Evolutionary conservation across 2,888 invertebrate species (phyloP).

Genomic region (Tiphia femorata): DNA sequence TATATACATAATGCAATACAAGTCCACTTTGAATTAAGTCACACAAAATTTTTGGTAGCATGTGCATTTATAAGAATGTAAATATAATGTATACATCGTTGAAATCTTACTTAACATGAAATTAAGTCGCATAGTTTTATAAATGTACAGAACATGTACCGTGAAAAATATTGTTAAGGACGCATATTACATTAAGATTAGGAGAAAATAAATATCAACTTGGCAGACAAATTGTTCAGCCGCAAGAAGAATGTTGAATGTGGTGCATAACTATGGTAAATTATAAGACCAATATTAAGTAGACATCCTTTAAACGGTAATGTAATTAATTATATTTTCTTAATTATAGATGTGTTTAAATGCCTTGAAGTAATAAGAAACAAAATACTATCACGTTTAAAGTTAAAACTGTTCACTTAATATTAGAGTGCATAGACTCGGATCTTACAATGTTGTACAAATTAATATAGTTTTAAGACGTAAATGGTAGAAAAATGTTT

Average conservation of each 20-base stretch:
- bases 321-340: too few relatives aligned
- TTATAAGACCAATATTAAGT: slow-evolving; percentile 26
- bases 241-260: slow-evolving; percentile 8
- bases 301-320: slow-evolving; percentile 20
- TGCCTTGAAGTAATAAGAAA: too few relatives aligned
- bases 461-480: too few relatives aligned
- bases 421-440: too few relatives aligned
- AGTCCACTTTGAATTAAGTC: slow-evolving; percentile 28
- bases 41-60: slow-evolving; percentile 18
- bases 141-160: slow-evolving; percentile 16
- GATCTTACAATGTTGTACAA: too few relatives aligned
- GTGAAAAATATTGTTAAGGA: not conserved
- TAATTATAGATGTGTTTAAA: too few relatives aligned
- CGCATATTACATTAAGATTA: slow-evolving; percentile 4
- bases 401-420: too few relatives aligned
- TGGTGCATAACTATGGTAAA: slow-evolving; percentile 13
- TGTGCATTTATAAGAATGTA: slow-evolving; percentile 21
- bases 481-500: not conserved
- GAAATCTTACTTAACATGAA: slow-evolving; percentile 28
- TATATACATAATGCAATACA: slow-evolving; percentile 32
- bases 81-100: slow-evolving; percentile 21
- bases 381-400: not conserved
- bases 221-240: slow-evolving; percentile 11
- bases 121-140: slow-evolving; percentile 29
- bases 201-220: not conserved